Evolutionary conservation across 2,797 vertebrate species (phyloP).

Genomic region (Percopsis omiscomaycus): DNA sequence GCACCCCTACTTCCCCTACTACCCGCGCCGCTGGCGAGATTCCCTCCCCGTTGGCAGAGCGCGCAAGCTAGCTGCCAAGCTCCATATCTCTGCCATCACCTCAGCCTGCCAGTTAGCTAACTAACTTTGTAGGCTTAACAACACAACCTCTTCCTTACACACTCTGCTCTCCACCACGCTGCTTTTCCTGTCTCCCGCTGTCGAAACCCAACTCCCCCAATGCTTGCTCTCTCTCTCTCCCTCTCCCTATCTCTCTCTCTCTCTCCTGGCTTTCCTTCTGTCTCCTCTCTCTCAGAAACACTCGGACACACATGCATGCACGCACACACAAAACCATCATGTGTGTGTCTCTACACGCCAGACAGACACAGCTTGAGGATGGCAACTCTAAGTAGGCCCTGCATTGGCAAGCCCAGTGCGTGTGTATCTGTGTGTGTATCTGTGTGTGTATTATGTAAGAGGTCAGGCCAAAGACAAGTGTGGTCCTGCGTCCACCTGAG

Average conservation of each 20-base stretch:
- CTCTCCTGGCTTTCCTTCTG: not conserved
- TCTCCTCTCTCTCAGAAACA: not conserved
- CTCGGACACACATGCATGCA: not conserved
- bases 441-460: constrained; percentile 27
- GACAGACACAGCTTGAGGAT: constrained; percentile 41
- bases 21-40: not conserved
- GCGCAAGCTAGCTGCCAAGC: constrained; percentile 51
- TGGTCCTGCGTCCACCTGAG: constrained; percentile 38
- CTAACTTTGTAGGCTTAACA: constrained; percentile 40
- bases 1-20: too few relatives aligned
- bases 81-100: constrained; percentile 66
- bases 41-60: constrained; percentile 56
- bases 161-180: constrained; percentile 50
- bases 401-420: constrained; percentile 30
- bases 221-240: constrained; percentile 11
- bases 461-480: constrained; percentile 60
- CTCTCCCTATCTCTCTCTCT: constrained; percentile 6
- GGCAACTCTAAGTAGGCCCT: constrained; percentile 31
- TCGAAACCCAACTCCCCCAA: not conserved
- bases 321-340: constrained; percentile 27
- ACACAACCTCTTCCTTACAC: constrained; percentile 6
- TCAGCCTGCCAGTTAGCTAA: constrained; percentile 59
- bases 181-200: constrained; percentile 51
- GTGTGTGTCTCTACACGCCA: constrained; percentile 32
- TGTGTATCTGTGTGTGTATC: constrained; percentile 41